These are phyloP conservation scores for Acrocephalus arundinaceus DNA, from an alignment of 2,113 vertebrate genomes.

Conservation along the genomic window DNA sequence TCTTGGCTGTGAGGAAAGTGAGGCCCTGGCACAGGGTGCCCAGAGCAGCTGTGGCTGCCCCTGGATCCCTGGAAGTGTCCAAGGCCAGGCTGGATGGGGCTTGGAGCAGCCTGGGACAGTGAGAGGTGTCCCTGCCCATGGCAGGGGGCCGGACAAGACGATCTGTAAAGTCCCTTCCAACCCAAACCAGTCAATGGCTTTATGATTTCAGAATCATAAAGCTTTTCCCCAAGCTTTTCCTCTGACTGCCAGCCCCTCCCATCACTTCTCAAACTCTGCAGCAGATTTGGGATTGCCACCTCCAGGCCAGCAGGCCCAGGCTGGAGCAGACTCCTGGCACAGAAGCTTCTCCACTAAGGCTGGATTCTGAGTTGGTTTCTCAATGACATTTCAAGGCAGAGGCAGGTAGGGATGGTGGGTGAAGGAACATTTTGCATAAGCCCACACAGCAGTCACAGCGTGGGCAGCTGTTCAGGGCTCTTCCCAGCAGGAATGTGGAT, in stretches of 20 bases:
- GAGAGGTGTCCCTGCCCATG: background rate
- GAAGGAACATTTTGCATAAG: slow-evolving; percentile 66
- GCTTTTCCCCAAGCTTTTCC: background rate
- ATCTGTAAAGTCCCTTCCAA: background rate
- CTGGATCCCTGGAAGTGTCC: background rate
- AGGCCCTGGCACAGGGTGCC: fast-evolving
- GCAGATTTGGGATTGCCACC: background rate
- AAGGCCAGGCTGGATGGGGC: fast-evolving
- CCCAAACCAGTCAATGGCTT: background rate
- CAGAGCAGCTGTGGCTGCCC: background rate
- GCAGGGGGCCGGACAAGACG: background rate
- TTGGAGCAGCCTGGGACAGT: fast-evolving
- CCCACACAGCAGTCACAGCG: slow-evolving; percentile 46
- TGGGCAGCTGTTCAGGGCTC: slow-evolving; percentile 50
- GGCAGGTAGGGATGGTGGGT: slow-evolving; percentile 61
- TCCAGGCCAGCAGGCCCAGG: background rate
- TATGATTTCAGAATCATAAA: background rate
- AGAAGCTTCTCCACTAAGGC: background rate
- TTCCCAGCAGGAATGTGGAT: slow-evolving; percentile 16
- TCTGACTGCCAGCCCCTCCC: background rate
- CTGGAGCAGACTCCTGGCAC: background rate
- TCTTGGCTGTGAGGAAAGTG: fast-evolving
- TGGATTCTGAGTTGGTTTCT: background rate
- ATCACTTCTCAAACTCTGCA: background rate
- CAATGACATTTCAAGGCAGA: slow-evolving; percentile 45